Conservation (phyloP, 1,140 invertebrate genomes). For the Pachyrhynchus sulphureomaculatus region DNA sequence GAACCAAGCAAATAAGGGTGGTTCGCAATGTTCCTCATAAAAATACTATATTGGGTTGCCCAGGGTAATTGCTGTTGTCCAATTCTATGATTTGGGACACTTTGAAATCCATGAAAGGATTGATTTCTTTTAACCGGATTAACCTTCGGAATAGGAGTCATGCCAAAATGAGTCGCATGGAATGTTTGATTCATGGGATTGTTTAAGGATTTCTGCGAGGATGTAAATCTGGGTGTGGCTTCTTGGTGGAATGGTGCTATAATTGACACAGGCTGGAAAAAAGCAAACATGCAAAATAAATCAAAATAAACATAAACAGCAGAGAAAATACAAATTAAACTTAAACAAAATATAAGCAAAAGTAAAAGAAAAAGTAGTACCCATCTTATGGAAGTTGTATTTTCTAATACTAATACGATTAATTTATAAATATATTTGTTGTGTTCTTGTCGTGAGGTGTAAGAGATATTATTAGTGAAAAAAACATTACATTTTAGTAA, state of each 20-base stretch:
- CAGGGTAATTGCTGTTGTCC: constrained; percentile 18
- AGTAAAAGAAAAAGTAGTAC: neutral
- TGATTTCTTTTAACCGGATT: constrained; percentile 43
- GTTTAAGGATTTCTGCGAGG: neutral
- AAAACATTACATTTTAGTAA: too few relatives aligned
- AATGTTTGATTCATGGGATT: constrained; percentile 6
- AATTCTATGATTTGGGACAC: neutral
- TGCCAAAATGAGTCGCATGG: neutral
- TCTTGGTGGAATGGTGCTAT: constrained; percentile 48
- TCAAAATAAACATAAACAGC: constrained; percentile 23
- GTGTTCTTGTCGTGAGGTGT: too few relatives aligned
- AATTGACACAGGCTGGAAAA: constrained; percentile 51
- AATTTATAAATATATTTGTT: too few relatives aligned
- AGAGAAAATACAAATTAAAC: neutral
- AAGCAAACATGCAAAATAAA: constrained; percentile 43
- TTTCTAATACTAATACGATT: too few relatives aligned
- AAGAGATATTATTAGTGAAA: too few relatives aligned
- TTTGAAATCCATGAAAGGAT: constrained; percentile 49
- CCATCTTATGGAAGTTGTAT: too few relatives aligned
- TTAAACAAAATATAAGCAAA: neutral
- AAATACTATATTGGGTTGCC: constrained; percentile 26
- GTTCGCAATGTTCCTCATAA: constrained; percentile 20
- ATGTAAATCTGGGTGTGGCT: constrained; percentile 7
- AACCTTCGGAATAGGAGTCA: constrained; percentile 2
- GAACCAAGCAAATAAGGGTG: constrained; percentile 12